A percentile compares a stretch with the other conserved stretches of the same genome.
Conservation (phyloP, 2,888 invertebrate species). For the Tipula helvola region DNA sequence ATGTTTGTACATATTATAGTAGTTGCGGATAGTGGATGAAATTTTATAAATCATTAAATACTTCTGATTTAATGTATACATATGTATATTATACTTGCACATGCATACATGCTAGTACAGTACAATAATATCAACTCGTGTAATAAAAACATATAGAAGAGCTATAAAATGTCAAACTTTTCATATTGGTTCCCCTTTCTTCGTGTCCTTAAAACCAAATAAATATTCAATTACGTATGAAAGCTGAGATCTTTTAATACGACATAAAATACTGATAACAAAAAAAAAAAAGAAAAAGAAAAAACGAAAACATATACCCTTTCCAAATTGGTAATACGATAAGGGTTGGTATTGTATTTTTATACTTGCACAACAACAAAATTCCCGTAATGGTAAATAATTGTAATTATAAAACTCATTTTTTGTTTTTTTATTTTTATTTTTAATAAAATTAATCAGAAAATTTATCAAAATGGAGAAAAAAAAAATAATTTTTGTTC, state of each 20-base stretch:
- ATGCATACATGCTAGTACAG: not conserved
- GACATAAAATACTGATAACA: not conserved
- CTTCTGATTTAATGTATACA: not conserved
- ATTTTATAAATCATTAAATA: not conserved
- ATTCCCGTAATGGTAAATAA: not conserved
- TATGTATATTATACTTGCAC: too few relatives aligned
- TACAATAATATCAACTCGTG: not conserved
- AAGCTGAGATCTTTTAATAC: not conserved
- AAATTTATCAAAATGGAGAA: constrained; percentile 5
- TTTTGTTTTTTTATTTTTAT: not conserved
- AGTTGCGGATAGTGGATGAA: not conserved
- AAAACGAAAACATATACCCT: not conserved
- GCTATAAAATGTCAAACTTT: not conserved
- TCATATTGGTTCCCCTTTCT: not conserved
- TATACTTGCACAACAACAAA: not conserved
- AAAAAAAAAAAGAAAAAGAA: not conserved
- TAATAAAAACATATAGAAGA: not conserved
- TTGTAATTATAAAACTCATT: not conserved
- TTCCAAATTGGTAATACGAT: not conserved
- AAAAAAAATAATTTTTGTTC: constrained; percentile 6
- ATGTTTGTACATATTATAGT: not conserved
- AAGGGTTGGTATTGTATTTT: not conserved
- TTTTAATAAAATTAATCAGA: not conserved
- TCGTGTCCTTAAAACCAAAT: not conserved
- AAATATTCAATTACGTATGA: constrained; percentile 4